Percentiles rank a stretch among this genome's conserved stretches.
Conservation (phyloP, 2,888 invertebrate genomes). For the Polyommatus icarus region DNA sequence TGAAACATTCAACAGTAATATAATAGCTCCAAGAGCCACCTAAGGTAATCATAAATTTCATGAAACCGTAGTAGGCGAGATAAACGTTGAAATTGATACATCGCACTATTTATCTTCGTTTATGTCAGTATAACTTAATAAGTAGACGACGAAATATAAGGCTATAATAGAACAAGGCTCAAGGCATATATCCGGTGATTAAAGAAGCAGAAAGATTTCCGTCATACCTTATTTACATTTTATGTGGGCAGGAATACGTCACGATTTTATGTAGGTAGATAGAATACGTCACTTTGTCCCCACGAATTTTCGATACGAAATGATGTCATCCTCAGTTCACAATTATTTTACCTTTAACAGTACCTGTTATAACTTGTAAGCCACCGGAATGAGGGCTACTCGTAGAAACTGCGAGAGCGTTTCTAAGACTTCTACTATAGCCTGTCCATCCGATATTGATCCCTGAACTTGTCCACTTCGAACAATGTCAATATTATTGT, state of each 20-base stretch:
- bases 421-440: background rate
- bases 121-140: constrained; percentile 38
- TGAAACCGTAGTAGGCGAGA: background rate
- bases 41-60: constrained; percentile 1
- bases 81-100: background rate
- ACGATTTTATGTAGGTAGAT: constrained; percentile 59
- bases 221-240: constrained; percentile 51
- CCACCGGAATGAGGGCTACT: too few relatives aligned
- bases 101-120: constrained; percentile 39
- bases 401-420: too few relatives aligned
- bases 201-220: constrained; percentile 47
- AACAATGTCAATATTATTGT: constrained; percentile 15
- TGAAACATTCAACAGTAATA: background rate
- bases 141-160: constrained; percentile 33
- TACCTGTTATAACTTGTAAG: background rate
- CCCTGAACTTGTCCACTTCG: constrained; percentile 20
- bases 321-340: constrained; percentile 2
- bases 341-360: background rate
- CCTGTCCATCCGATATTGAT: constrained; percentile 20
- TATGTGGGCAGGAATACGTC: constrained; percentile 62
- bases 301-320: background rate
- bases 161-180: constrained; percentile 43
- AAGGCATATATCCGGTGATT: constrained; percentile 48
- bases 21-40: background rate
- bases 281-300: constrained; percentile 53